phyloP scores from a whole-genome alignment of 2,888 invertebrate genomes.

The Trichogramma evanescens region DNA sequence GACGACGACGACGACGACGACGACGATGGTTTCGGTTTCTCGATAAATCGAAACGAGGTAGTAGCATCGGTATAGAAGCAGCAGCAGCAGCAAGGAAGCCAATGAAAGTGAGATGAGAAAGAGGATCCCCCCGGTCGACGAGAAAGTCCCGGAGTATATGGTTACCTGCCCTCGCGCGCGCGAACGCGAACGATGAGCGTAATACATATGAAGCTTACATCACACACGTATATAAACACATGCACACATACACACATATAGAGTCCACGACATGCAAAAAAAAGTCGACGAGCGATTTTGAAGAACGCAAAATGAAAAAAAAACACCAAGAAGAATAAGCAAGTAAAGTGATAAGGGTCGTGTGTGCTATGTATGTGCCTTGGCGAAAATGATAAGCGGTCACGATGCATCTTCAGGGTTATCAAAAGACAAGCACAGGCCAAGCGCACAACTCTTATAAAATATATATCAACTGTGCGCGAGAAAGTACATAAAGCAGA shows the following conservation, averaged over 20 bases:
- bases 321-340: conserved; percentile 16
- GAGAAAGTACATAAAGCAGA: conserved; percentile 1
- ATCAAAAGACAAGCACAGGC: conserved; percentile 42
- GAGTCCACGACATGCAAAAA: no score
- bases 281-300: no score
- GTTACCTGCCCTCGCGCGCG: conserved; percentile 20
- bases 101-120: conserved; percentile 39
- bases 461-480: background rate
- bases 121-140: conserved; percentile 34
- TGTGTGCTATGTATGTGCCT: no score
- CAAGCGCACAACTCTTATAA: conserved; percentile 39
- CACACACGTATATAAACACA: no score
- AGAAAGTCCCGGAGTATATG: conserved; percentile 28
- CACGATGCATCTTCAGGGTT: conserved; percentile 46
- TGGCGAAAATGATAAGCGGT: conserved; percentile 38
- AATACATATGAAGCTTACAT: no score
- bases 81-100: conserved; percentile 26
- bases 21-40: conserved; percentile 42
- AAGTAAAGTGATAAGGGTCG: conserved; percentile 36
- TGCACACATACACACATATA: no score
- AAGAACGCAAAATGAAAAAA: no score
- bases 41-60: conserved; percentile 44
- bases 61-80: no score
- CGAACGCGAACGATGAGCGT: no score
- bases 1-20: no score